Evolutionary conservation across 2,113 vertebrate genomes (phyloP), one percentile per base, ranked within the genome.

Genomic region (Silurus glanis): DNA sequence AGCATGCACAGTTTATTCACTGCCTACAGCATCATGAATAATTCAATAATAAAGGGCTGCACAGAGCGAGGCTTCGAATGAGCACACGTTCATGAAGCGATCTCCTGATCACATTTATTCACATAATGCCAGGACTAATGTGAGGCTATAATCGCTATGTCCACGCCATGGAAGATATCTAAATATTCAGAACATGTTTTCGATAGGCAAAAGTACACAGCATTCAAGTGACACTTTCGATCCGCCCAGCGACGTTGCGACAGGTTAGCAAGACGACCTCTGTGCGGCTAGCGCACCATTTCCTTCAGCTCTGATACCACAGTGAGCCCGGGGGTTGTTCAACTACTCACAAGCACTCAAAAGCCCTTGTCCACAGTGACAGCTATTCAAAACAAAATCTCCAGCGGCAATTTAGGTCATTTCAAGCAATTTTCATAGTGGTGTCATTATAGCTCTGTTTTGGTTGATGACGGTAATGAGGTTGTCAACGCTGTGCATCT

Each of bases 361-460:
- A 81, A 59, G 51, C 78, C 28, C 55, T 86, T 82, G 80, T 85
- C 69, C 14, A 55, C 37, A 72, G 51, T 83, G 74, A 83, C 84
- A 78, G 61, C 84, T 66, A 71, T 10, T 85, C 74, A 83, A 71
- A 88, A 69, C 61, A 82, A 81, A 80, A 58, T 80, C 79, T 66
- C 67, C 78, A 37, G 56, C 23, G 53, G 69, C 86, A 28, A 51
- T 75, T 84, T 84, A 62, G 58, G 83, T 61, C 69, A 80, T 49
- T 74, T 76, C 28, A 66, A 76, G 74, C 72, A 66, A 82, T 85
- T 81, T 85, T 9, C 74, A 85, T 81, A 82, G 74, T 23, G n/a
- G 59, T 66, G 79, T 59, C 79, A 83, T 88, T 88, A 88, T 61
- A 71, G 61, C 67, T 82, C 13, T 74, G 79, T 61, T 82, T 83